These are phyloP conservation scores for Cryptoprocta ferox DNA, from an alignment of 2,797 vertebrate species.

Conservation along the genomic window DNA sequence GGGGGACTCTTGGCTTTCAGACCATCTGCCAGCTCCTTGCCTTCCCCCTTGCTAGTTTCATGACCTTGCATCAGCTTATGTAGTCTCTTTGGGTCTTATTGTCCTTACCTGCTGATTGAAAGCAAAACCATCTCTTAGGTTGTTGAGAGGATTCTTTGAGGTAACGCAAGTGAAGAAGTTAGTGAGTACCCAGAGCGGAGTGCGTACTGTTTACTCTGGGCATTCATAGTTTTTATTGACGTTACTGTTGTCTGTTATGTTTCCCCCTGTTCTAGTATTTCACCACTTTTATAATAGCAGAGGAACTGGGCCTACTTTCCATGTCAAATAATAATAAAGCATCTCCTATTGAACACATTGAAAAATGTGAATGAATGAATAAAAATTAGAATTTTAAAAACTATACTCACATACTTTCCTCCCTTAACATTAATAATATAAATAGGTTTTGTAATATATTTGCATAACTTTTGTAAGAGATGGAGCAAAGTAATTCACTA, in stretches of 20 bases:
- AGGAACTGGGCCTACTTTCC: not conserved
- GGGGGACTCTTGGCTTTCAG: not conserved
- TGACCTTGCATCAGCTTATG: not conserved
- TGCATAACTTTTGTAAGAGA: constrained; percentile 3
- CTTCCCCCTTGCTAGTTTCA: not conserved
- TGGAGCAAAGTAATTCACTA: not conserved
- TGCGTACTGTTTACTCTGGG: not conserved
- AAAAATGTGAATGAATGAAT: not conserved
- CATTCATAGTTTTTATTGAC: not conserved
- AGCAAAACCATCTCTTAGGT: not conserved
- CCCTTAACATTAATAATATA: not conserved
- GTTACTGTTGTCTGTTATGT: not conserved
- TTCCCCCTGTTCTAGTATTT: not conserved
- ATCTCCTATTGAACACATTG: not conserved
- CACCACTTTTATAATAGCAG: not conserved
- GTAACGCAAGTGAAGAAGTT: not conserved
- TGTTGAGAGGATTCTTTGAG: not conserved
- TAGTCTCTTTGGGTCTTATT: not conserved
- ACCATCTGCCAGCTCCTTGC: not conserved
- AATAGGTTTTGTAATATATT: not conserved
- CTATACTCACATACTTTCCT: not conserved
- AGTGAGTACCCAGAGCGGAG: not conserved
- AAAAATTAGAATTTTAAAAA: constrained; percentile 4
- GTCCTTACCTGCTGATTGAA: not conserved
- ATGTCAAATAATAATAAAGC: not conserved